Base-by-base conservation (phyloP, 2,797 vertebrate species). In the Platyrinchus mystaceus region DNA sequence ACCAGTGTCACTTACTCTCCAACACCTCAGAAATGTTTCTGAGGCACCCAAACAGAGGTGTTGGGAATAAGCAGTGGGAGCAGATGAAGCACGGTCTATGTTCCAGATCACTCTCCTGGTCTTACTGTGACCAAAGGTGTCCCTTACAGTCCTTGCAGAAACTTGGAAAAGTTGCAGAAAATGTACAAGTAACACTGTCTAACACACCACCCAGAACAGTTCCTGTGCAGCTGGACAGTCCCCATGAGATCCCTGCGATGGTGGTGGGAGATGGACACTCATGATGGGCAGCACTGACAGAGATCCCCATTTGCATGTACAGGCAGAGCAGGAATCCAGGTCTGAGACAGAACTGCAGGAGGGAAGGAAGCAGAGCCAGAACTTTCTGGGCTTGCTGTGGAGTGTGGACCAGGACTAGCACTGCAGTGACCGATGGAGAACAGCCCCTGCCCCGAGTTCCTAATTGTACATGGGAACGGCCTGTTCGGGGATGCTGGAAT, bases 261-360 rank as follows among this genome's bases (percentile, higher is more conserved):
- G 23, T 0, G 0, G 27, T 3, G 28, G 70, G 64, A 68, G 27
- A 60, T 3, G 26, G 79, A 24, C 0, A 0, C 44, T 71, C 1
- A 0, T 0, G 9, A 36, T 20, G 8, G 56, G 75, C 4, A 52
- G 44, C 68, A 81, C 13, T 0, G 0, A 43, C 5, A 10, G 0
- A 0, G 41, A n/a, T 9, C 46, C 12, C 36, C 2, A 0, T 14
- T 4, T 10, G 60, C 22, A 9, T 10, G 26, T 11, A 12, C 19
- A 32, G 78, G 9, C 16, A 34, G 67, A 30, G 56, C 46, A 39
- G 41, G 56, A 55, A 14, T 22, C 36, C 0, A 15, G 17, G 17
- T 7, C 44, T 28, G 53, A 74, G 4, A 32, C 19, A 46, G 15
- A 69, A 16, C 27, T 22, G 26, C 49, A 44, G 47, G 22, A 59